phyloP scores from a whole-genome alignment of 2,113 vertebrate species.

The Marmota flaviventris region DNA sequence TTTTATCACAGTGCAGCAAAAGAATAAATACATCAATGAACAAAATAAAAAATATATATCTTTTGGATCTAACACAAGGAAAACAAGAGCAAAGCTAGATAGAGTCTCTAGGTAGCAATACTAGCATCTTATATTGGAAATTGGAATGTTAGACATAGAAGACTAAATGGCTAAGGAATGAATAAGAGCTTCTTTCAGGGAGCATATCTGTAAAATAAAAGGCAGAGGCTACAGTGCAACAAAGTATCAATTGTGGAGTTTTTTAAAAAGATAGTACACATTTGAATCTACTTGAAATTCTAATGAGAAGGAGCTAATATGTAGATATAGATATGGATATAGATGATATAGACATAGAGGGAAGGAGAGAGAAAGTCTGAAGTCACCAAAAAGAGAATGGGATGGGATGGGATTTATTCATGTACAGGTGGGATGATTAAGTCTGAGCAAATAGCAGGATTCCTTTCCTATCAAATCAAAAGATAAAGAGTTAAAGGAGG shows the following conservation, averaged over 20 bases:
- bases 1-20: conserved; percentile 9
- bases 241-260: neutral
- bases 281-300: neutral
- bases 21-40: neutral
- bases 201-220: neutral
- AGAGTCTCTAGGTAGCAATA: too few species aligned
- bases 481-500: neutral
- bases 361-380: neutral
- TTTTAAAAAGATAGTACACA: neutral
- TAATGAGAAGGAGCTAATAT: neutral
- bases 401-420: neutral
- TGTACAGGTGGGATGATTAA: neutral
- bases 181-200: neutral
- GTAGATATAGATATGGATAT: too few species aligned
- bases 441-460: neutral
- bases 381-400: neutral
- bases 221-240: neutral
- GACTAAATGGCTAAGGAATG: neutral
- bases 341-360: too few species aligned
- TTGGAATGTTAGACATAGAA: neutral
- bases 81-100: too few species aligned
- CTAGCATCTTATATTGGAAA: too few species aligned
- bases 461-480: neutral
- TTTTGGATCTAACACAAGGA: neutral
- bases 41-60: neutral